A percentile compares a stretch with the other conserved stretches of the same genome.
phyloP scores from a whole-genome alignment of 2,797 vertebrate species.

The Heliangelus exortis region DNA sequence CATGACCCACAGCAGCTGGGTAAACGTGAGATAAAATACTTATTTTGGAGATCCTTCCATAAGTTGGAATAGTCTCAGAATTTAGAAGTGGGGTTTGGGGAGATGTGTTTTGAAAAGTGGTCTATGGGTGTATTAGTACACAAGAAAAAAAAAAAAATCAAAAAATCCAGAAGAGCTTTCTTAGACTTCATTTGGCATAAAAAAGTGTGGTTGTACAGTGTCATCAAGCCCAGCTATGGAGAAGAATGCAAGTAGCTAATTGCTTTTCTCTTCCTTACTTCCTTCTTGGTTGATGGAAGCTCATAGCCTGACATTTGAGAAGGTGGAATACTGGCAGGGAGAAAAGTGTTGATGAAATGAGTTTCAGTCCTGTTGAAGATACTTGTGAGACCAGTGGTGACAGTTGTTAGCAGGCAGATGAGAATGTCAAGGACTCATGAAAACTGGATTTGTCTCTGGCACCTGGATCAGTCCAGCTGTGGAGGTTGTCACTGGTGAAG shows the following conservation, averaged over 20 bases:
- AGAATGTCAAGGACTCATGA: not conserved
- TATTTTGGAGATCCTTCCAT: not conserved
- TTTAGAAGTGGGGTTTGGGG: not conserved
- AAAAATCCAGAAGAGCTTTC: not conserved
- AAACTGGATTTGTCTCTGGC: not conserved
- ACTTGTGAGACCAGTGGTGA: not conserved
- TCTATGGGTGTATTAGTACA: not conserved
- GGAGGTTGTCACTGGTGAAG: not conserved
- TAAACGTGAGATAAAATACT: not conserved
- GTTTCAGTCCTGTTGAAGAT: not conserved
- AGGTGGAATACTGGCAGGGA: not conserved
- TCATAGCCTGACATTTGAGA: not conserved
- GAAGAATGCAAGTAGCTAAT: not conserved
- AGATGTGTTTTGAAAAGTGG: not conserved
- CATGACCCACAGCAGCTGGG: not conserved
- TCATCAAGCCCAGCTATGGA: not conserved
- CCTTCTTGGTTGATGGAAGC: not conserved
- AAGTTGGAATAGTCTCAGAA: not conserved
- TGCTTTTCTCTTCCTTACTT: not conserved
- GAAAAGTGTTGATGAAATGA: not conserved
- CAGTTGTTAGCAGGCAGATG: not conserved
- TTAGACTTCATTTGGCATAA: not conserved
- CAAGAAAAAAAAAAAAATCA: no score
- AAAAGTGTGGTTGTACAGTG: not conserved
- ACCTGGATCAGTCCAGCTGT: accelerated